phyloP scores from a whole-genome alignment of 2,888 invertebrate genomes.

The Oscheius sp. region DNA sequence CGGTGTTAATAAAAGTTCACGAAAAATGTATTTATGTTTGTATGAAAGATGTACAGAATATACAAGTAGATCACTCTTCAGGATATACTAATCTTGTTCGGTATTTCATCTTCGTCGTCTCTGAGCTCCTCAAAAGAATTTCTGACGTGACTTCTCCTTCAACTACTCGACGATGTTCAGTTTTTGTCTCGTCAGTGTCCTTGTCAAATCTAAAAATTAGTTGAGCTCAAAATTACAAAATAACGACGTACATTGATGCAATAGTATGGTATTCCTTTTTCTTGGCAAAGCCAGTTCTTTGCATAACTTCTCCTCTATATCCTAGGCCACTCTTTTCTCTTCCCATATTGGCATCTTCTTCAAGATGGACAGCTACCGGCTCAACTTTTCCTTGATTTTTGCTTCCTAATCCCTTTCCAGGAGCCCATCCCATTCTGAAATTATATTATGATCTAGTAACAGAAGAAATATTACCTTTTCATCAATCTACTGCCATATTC shows the following conservation, averaged over 20 bases:
- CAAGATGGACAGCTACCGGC: slow-evolving; percentile 56
- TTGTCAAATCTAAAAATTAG: slow-evolving; percentile 42
- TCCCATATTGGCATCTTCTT: slow-evolving; percentile 54
- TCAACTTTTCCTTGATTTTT: slow-evolving; percentile 72
- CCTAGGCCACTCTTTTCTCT: slow-evolving; percentile 57
- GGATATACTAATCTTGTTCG: slow-evolving; percentile 13
- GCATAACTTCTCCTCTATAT: slow-evolving; percentile 58
- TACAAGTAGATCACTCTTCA: background rate
- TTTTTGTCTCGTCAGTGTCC: background rate
- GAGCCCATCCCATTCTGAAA: slow-evolving; percentile 75
- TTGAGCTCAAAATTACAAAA: background rate
- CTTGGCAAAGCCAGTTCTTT: slow-evolving; percentile 44
- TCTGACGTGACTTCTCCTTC: slow-evolving; percentile 26
- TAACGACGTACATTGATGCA: slow-evolving; percentile 43
- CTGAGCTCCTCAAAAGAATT: slow-evolving; percentile 39
- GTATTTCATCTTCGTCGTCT: slow-evolving; percentile 47
- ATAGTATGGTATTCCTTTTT: slow-evolving; percentile 39
- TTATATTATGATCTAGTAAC: background rate
- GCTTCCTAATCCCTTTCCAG: slow-evolving; percentile 76
- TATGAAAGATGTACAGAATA: background rate
- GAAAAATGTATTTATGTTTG: background rate
- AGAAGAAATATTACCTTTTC: slow-evolving; percentile 13
- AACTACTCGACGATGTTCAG: background rate
- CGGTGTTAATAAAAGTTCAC: background rate
- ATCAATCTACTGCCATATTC: slow-evolving; percentile 17